Conservation (phyloP, 2,888 invertebrate species). For the Callinectes sapidus region DNA sequence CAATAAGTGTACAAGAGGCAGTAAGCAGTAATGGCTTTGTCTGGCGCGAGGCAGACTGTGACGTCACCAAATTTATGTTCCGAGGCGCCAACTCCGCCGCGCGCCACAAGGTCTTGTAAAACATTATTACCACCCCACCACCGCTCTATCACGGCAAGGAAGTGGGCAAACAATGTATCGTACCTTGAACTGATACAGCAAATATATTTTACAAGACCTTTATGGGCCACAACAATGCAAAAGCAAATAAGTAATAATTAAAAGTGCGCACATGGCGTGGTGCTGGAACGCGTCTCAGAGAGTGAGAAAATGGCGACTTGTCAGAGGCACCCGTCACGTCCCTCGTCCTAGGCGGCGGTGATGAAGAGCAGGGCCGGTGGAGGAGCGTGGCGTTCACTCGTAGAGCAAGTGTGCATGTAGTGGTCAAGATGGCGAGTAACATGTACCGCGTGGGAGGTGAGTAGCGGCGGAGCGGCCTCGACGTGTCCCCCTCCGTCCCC, state of each 20-base stretch:
- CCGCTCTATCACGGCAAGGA: not conserved
- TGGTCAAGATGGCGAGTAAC: constrained; percentile 69
- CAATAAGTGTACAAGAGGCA: constrained; percentile 22
- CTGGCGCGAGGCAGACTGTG: constrained; percentile 57
- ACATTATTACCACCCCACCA: constrained; percentile 50
- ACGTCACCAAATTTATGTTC: constrained; percentile 70
- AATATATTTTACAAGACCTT: not conserved
- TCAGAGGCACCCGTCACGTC: constrained; percentile 58
- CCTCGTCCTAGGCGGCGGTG: constrained; percentile 55
- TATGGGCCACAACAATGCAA: not conserved
- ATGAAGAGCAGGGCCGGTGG: constrained; percentile 60
- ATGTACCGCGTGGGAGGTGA: constrained; percentile 70
- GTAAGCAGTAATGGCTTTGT: constrained; percentile 61
- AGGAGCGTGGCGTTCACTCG: constrained; percentile 47
- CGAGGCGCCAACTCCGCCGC: constrained; percentile 45
- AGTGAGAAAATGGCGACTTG: constrained; percentile 71
- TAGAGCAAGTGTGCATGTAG: constrained; percentile 54
- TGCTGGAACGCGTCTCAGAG: constrained; percentile 69
- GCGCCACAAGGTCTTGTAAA: constrained; percentile 31
- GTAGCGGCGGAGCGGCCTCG: constrained; percentile 35
- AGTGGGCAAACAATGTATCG: not conserved
- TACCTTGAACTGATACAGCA: not conserved
- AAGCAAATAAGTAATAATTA: constrained; percentile 43
- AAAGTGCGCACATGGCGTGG: constrained; percentile 45
- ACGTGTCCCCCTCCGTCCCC: not conserved